A percentile compares a stretch with the other conserved stretches of the same genome.
phyloP scores from a whole-genome alignment of 2,797 vertebrate genomes.

The Channallabes apus region DNA sequence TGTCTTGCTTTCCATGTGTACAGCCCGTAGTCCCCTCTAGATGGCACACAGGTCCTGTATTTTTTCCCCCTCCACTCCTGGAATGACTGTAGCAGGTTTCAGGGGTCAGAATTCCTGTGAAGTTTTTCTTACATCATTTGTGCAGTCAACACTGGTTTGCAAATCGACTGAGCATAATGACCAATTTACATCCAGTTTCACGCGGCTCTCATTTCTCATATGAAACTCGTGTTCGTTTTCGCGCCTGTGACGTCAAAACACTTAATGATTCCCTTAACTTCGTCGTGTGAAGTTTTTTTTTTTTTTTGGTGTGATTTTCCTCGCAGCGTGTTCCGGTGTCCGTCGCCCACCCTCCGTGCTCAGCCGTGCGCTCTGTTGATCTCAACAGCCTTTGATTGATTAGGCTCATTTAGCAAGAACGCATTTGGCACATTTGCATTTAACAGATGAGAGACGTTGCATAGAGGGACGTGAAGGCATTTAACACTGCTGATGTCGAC shows the following conservation, averaged over 20 bases:
- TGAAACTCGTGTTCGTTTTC: not conserved
- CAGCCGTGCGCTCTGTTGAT: slow-evolving; percentile 11
- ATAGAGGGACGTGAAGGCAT: not conserved
- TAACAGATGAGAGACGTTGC: not conserved
- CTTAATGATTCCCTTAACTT: not conserved
- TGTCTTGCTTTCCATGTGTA: not conserved
- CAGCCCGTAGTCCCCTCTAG: slow-evolving; percentile 18
- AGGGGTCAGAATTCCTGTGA: not conserved
- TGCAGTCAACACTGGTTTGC: slow-evolving; percentile 37
- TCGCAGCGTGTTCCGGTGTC: not conserved
- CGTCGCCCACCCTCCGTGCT: not conserved
- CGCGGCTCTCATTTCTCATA: not conserved
- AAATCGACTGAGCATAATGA: not conserved
- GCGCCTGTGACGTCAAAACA: not conserved
- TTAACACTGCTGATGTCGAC: not conserved
- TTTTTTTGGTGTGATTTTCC: not conserved
- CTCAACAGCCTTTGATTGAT: slow-evolving; percentile 37
- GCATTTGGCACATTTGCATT: slow-evolving; percentile 20
- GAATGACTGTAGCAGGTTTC: not conserved
- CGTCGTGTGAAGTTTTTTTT: not conserved
- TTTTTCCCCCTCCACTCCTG: not conserved
- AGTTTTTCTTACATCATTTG: not conserved
- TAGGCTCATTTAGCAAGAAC: slow-evolving; percentile 36
- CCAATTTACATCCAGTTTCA: slow-evolving; percentile 9
- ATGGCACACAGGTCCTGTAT: slow-evolving; percentile 31